These are phyloP conservation scores for Teleopsis dalmanni DNA, from an alignment of 1,140 invertebrate species.

Conservation along the genomic window DNA sequence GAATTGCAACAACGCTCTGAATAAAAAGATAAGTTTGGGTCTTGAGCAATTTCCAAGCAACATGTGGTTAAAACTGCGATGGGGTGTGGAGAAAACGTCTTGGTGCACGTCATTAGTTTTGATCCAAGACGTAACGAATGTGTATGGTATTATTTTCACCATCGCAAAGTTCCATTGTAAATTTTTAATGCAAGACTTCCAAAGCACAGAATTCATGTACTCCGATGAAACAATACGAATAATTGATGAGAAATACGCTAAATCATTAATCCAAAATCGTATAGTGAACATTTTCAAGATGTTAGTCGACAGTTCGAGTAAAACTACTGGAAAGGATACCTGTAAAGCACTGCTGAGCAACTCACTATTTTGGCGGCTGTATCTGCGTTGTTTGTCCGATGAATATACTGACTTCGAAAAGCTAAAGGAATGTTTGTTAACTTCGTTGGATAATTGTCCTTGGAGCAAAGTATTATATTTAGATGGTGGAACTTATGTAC, in stretches of 20 bases:
- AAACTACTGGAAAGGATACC: not conserved
- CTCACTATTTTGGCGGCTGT: constrained; percentile 40
- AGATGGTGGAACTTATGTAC: constrained; percentile 47
- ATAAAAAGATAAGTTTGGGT: constrained; percentile 31
- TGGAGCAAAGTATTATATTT: constrained; percentile 58
- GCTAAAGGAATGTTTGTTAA: constrained; percentile 46
- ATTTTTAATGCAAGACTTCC: constrained; percentile 4
- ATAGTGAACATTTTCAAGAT: constrained; percentile 32
- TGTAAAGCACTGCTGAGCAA: constrained; percentile 18
- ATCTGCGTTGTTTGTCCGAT: constrained; percentile 26
- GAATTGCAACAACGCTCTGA: constrained; percentile 28
- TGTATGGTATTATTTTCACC: too few relatives aligned
- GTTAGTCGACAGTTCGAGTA: constrained; percentile 7
- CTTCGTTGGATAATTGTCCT: constrained; percentile 56
- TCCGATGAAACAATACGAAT: not conserved
- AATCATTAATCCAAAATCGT: constrained; percentile 24
- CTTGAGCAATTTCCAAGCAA: constrained; percentile 52
- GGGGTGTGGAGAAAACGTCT: too few relatives aligned
- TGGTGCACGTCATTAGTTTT: too few relatives aligned
- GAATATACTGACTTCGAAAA: constrained; percentile 23
- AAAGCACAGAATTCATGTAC: not conserved
- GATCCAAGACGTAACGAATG: too few relatives aligned
- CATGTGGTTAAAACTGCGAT: constrained; percentile 45
- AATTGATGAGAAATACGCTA: constrained; percentile 7
- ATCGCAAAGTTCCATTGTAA: too few relatives aligned